These are phyloP conservation scores for Callospermophilus lateralis DNA, from an alignment of 2,113 vertebrate species.

Conservation along the genomic window DNA sequence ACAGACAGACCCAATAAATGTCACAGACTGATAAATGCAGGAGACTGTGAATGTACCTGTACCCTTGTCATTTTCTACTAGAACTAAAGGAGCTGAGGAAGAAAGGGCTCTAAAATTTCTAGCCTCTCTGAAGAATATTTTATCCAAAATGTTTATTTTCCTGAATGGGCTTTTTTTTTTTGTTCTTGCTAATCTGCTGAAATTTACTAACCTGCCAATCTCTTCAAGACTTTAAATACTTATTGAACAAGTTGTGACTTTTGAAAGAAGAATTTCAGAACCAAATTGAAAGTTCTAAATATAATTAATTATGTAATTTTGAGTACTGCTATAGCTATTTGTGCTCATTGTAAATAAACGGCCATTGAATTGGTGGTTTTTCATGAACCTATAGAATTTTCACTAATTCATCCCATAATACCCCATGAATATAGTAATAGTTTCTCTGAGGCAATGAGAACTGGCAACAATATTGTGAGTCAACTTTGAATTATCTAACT, in stretches of 20 bases:
- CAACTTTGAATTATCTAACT: slow-evolving; percentile 48
- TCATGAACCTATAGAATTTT: not conserved
- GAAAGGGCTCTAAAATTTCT: slow-evolving; percentile 20
- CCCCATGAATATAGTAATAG: not conserved
- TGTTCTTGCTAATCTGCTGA: not conserved
- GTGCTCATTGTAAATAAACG: slow-evolving; percentile 34
- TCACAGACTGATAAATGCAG: not conserved
- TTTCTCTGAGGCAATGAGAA: not conserved
- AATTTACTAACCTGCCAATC: slow-evolving; percentile 46
- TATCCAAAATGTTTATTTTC: slow-evolving; percentile 25
- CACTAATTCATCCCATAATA: not conserved
- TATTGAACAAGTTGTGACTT: slow-evolving; percentile 47
- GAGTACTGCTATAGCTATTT: slow-evolving; percentile 28
- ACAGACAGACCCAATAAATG: slow-evolving; percentile 31
- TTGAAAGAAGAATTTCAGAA: slow-evolving; percentile 51
- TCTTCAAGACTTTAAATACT: slow-evolving; percentile 22
- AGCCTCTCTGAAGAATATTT: slow-evolving; percentile 12
- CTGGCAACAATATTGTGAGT: not conserved
- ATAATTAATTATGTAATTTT: not conserved
- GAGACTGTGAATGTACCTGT: not conserved
- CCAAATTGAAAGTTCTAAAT: slow-evolving; percentile 34
- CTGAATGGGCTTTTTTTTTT: not conserved
- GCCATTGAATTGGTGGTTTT: not conserved
- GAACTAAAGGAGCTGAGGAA: slow-evolving; percentile 45
- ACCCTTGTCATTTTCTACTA: slow-evolving; percentile 37